Conservation (phyloP, 2,888 invertebrate genomes). For the Calameuta idolon region DNA sequence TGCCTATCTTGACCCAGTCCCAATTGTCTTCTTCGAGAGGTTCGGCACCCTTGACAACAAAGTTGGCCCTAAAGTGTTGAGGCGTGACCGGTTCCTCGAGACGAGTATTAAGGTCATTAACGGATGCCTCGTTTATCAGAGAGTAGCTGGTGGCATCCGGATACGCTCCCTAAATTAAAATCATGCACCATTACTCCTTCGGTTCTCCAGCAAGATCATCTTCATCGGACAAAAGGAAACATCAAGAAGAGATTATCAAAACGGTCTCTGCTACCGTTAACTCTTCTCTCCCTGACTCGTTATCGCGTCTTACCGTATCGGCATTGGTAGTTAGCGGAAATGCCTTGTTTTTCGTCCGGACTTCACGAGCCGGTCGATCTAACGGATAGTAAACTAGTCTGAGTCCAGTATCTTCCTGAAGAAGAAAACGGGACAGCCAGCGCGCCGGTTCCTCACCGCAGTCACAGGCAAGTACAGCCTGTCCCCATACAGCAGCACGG, state of each 20-base stretch:
- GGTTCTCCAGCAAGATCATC: neutral
- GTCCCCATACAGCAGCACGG: conserved; percentile 72
- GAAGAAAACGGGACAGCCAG: conserved; percentile 78
- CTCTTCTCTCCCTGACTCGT: neutral
- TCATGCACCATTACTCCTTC: neutral
- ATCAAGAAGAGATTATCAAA: neutral
- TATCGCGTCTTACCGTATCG: conserved; percentile 49
- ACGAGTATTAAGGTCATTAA: conserved; percentile 75
- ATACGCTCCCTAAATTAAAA: conserved; percentile 71
- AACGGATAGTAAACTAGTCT: conserved; percentile 75
- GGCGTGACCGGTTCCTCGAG: conserved; percentile 69
- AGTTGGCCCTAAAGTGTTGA: conserved; percentile 77
- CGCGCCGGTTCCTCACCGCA: conserved; percentile 79
- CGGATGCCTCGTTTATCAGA: conserved; percentile 76
- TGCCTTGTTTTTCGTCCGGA: conserved; percentile 50
- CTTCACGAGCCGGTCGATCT: conserved; percentile 57
- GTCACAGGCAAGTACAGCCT: conserved; percentile 73
- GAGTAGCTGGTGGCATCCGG: conserved; percentile 78
- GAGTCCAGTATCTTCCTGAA: conserved; percentile 68
- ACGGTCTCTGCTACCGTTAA: neutral
- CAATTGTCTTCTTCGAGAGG: conserved; percentile 78
- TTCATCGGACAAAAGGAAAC: neutral
- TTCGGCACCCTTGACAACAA: conserved; percentile 72
- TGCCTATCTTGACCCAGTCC: conserved; percentile 79
- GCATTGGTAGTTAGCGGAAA: conserved; percentile 49